Conservation (phyloP, 1,140 invertebrate species). For the Gonatopus flavifemur region DNA sequence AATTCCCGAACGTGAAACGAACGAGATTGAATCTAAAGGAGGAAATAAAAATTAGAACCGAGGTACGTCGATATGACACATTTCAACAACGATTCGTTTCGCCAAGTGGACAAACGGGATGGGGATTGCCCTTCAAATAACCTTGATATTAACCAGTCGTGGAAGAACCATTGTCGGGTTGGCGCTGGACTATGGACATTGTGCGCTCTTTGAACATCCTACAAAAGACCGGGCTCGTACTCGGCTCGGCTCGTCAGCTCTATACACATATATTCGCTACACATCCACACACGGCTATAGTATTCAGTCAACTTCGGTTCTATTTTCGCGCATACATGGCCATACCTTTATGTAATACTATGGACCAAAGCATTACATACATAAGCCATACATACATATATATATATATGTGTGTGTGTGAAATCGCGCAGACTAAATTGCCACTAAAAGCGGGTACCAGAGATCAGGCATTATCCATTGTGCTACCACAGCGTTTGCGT, state of each 20-base stretch:
- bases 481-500: slow-evolving; percentile 8
- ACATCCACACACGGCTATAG: slow-evolving; percentile 13
- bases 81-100: too few relatives aligned
- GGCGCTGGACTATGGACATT: slow-evolving; percentile 38
- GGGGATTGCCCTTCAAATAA: slow-evolving; percentile 38
- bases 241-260: slow-evolving; percentile 25
- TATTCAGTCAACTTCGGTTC: slow-evolving; percentile 30
- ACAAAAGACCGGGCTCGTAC: slow-evolving; percentile 36
- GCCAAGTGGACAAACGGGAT: too few relatives aligned
- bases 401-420: too few relatives aligned
- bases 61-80: too few relatives aligned
- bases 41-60: too few relatives aligned
- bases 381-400: too few relatives aligned
- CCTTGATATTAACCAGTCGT: slow-evolving; percentile 48
- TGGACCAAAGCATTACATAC: too few relatives aligned
- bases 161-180: slow-evolving; percentile 40
- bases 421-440: slow-evolving; percentile 36
- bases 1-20: too few relatives aligned
- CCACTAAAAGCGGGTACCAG: slow-evolving; percentile 31
- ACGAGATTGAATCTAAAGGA: too few relatives aligned
- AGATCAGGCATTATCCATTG: slow-evolving; percentile 32
- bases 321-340: slow-evolving; percentile 20
- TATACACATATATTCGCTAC: not conserved
- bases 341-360: too few relatives aligned
- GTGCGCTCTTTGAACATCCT: slow-evolving; percentile 40